phyloP scores from a whole-genome alignment of 2,797 vertebrate genomes.

The Allochrocebus solatus region DNA sequence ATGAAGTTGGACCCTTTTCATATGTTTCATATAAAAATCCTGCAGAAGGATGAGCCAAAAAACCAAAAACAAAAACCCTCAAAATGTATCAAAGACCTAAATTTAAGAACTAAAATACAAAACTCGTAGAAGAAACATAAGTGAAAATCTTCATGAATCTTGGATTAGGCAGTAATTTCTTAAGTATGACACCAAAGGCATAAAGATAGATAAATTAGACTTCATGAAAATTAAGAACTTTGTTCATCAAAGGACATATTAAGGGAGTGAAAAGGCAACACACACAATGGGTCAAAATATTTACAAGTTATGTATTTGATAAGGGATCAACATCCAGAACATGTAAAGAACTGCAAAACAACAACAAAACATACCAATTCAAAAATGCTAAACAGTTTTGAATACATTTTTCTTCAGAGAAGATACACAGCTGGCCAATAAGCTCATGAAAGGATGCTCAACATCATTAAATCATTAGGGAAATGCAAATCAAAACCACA shows the following conservation, averaged over 20 bases:
- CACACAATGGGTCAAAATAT: not conserved
- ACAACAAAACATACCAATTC: not conserved
- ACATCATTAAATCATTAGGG: not conserved
- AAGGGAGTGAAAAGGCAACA: not conserved
- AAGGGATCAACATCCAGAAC: not conserved
- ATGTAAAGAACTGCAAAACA: not conserved
- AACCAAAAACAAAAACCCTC: not conserved
- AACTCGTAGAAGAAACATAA: not conserved
- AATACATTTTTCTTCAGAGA: not conserved
- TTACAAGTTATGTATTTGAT: not conserved
- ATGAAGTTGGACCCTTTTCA: not conserved
- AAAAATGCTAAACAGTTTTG: not conserved
- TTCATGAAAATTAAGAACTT: not conserved
- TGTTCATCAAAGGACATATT: not conserved
- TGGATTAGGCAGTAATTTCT: not conserved
- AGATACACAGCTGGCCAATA: not conserved
- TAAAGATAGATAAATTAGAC: not conserved
- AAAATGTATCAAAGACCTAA: constrained; percentile 4
- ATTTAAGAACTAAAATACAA: constrained; percentile 26
- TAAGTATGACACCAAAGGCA: not conserved
- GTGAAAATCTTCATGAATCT: not conserved
- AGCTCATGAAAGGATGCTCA: not conserved
- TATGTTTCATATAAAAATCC: not conserved
- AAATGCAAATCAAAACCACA: not conserved
- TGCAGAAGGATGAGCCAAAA: not conserved